Percentiles rank a stretch among this genome's conserved stretches.
These are phyloP conservation scores for Oostethus manadensis DNA, from an alignment of 2,113 vertebrate genomes.

Conservation along the genomic window DNA sequence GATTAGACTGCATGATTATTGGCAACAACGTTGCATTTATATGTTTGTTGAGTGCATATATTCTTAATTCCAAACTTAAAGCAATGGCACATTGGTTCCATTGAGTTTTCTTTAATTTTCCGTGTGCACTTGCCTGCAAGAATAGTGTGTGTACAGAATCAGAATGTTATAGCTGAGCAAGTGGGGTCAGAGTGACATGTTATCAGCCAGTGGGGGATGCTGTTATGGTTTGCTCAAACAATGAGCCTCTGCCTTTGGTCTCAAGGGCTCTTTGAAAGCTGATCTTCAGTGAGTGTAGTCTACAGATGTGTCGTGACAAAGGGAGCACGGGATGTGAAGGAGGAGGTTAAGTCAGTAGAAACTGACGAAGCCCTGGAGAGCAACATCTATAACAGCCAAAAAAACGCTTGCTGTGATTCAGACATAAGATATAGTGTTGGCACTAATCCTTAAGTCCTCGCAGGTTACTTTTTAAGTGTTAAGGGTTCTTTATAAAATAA, in stretches of 20 bases:
- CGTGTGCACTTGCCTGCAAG: constrained; percentile 16
- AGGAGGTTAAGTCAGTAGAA: constrained; percentile 43
- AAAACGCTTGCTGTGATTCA: neutral
- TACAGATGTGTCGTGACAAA: constrained; percentile 40
- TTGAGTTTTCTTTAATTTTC: no score
- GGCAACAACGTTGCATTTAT: no score
- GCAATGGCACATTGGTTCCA: no score
- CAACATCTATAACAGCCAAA: constrained; percentile 4
- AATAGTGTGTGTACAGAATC: constrained; percentile 18
- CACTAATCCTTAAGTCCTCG: neutral
- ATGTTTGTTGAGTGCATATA: no score
- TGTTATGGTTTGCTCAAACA: constrained; percentile 41
- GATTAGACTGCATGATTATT: no score
- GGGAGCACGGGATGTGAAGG: constrained; percentile 19
- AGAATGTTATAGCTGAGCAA: constrained; percentile 18
- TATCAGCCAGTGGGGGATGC: constrained; percentile 33
- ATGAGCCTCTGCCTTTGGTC: constrained; percentile 32
- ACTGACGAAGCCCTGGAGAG: constrained; percentile 30
- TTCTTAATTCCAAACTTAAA: no score
- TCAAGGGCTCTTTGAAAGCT: constrained; percentile 52
- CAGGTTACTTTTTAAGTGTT: neutral
- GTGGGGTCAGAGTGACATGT: constrained; percentile 32
- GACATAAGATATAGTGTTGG: neutral
- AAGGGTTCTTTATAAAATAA: no score
- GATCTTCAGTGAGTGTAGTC: constrained; percentile 38